These are phyloP conservation scores for Zoanthus sociatus DNA, from an alignment of 92 coral and sea anemone species.

Conservation along the genomic window DNA sequence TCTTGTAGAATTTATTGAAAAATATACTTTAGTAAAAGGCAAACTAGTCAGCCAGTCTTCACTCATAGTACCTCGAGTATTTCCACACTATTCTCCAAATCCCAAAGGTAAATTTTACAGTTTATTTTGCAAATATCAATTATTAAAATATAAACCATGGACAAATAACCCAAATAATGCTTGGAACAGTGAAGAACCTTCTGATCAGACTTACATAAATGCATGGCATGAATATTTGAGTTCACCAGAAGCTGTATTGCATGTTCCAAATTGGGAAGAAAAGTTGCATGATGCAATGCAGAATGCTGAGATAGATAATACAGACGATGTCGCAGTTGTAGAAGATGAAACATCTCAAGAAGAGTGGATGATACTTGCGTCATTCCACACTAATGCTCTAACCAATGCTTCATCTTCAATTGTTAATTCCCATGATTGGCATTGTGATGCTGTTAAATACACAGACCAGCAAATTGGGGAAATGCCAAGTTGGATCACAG, in stretches of 20 bases:
- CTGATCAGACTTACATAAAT: constrained; percentile 28
- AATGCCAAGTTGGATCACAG: constrained; percentile 64
- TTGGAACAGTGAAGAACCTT: constrained; percentile 48
- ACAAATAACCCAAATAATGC: constrained; percentile 40
- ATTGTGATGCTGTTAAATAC: constrained; percentile 52
- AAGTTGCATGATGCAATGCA: constrained; percentile 38
- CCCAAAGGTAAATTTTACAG: constrained; percentile 56
- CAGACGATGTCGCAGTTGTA: constrained; percentile 11
- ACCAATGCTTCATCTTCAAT: constrained; percentile 29
- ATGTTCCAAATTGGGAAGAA: constrained; percentile 56
- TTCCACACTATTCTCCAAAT: constrained; percentile 61
- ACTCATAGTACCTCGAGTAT: constrained; percentile 50
- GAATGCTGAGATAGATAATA: constrained; percentile 39
- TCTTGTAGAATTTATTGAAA: constrained; percentile 48
- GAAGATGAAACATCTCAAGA: constrained; percentile 41
- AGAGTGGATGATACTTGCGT: constrained; percentile 62
- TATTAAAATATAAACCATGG: constrained; percentile 67
- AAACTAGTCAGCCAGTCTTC: constrained; percentile 58
- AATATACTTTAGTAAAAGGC: constrained; percentile 46
- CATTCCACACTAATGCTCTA: constrained; percentile 22
- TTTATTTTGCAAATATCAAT: constrained; percentile 59
- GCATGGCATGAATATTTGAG: constrained; percentile 51
- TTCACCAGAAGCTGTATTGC: constrained; percentile 43
- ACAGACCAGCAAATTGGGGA: constrained; percentile 62
- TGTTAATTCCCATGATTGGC: constrained; percentile 59